Base-by-base conservation (phyloP, 2,888 invertebrate species). In the Ferrisia virgata region DNA sequence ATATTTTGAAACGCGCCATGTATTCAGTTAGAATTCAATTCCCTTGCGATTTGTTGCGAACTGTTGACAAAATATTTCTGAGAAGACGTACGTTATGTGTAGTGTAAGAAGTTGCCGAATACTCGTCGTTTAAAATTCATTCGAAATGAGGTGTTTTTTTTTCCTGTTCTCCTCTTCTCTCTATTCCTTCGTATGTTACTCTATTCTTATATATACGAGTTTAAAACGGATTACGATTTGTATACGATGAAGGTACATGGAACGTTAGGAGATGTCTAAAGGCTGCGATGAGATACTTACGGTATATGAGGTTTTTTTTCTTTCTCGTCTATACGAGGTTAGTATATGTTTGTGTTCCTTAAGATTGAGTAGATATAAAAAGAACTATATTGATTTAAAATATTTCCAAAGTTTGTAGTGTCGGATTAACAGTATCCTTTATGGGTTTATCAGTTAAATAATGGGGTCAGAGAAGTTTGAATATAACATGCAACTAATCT, bases 401-500 rank as follows among this genome's bases (percentile, higher is more conserved):
- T 69, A 69, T 69, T 18, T 28, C 15, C 31, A 18, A 69, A 69
- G 69, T 69, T 69, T 69, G 69, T 69, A 69, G 69, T 69, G 69
- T 69, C 69, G 69, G 31, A 69, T 69, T 69, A 69, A 69, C 69
- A 69, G 31, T 69, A 69, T 69, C 69, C 69, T 31, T 69, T 69
- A 31, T 25, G 25, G 25, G 78, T 78, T 78, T 40, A 78, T 78
- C 78, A 78, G 80, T 80, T 43, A 80, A 80, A 80, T 80, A 80
- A 80, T 47, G 80, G 81, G 53, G 81, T 81, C 81, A 81, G 33
- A 53, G 53, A 81, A 81, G 53, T 81, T 81, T 47, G 81, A 47
- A 58, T 81, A 81, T 47, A 47, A 81, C 81, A 81, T 81, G 81
- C 81, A 33, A 81, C 53, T 81, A 47, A 72, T 82, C 58, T 58